These are phyloP conservation scores for Euthynnus affinis DNA, from an alignment of 2,797 vertebrate genomes.

Conservation along the genomic window DNA sequence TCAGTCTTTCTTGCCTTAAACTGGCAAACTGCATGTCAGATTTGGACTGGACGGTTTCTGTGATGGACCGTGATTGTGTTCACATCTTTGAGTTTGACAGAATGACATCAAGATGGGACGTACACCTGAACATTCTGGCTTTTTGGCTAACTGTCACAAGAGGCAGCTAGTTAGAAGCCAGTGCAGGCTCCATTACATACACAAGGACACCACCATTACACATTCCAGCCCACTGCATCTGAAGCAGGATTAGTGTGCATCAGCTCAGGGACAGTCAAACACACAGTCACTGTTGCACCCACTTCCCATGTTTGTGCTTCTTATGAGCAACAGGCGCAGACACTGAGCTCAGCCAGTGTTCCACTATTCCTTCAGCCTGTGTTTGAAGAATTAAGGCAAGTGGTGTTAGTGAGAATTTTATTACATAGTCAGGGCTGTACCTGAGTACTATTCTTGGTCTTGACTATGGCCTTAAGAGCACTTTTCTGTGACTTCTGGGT, in stretches of 20 bases:
- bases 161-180: neutral
- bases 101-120: too few species aligned
- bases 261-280: slow-evolving; percentile 23
- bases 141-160: neutral
- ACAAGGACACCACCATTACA: slow-evolving; percentile 36
- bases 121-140: neutral
- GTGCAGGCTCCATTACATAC: neutral
- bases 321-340: slow-evolving; percentile 30
- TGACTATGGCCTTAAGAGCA: neutral
- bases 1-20: neutral
- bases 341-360: slow-evolving; percentile 35
- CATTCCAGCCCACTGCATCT: slow-evolving; percentile 19
- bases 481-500: neutral
- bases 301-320: slow-evolving; percentile 31
- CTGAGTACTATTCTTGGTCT: neutral
- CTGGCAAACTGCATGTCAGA: neutral
- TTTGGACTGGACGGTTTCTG: neutral
- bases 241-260: slow-evolving; percentile 21
- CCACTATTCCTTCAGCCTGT: neutral
- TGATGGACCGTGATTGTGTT: neutral
- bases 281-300: slow-evolving; percentile 28
- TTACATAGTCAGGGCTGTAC: neutral
- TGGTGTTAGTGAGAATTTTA: slow-evolving; percentile 3
- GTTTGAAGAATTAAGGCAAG: slow-evolving; percentile 24
- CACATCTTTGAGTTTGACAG: too few species aligned